These are phyloP conservation scores for Myotis lucifugus DNA, from an alignment of 2,113 vertebrate species.

Conservation along the genomic window DNA sequence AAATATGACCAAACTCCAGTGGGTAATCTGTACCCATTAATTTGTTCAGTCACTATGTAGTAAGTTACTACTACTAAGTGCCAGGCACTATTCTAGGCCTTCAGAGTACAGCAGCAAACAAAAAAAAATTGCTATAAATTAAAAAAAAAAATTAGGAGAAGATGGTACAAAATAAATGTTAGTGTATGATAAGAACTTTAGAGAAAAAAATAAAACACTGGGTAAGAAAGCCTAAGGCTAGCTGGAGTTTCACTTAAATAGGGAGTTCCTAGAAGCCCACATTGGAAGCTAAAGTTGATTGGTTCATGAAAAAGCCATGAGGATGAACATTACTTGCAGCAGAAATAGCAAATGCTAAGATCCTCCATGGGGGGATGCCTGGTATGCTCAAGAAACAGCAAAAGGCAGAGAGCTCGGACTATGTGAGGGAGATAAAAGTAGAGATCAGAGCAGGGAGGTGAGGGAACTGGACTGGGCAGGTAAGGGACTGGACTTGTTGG, in stretches of 20 bases:
- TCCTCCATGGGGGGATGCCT: rapidly evolving
- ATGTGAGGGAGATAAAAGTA: rapidly evolving
- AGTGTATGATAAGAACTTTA: neutral
- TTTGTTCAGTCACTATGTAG: neutral
- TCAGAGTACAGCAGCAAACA: neutral
- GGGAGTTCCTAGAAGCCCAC: neutral
- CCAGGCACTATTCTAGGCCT: neutral
- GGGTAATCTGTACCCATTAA: neutral
- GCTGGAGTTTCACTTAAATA: neutral
- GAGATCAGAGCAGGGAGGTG: neutral
- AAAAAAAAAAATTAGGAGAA: neutral
- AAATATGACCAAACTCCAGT: neutral
- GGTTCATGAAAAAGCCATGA: neutral
- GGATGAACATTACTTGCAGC: neutral
- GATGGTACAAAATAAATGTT: neutral
- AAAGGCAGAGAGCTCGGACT: neutral
- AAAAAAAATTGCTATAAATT: neutral
- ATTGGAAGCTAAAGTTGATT: neutral
- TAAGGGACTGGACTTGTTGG: neutral
- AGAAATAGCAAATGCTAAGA: neutral
- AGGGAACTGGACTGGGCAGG: neutral
- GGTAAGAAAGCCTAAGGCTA: neutral
- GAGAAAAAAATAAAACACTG: neutral
- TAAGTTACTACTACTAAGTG: neutral
- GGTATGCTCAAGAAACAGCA: neutral